phyloP scores from a whole-genome alignment of 2,797 vertebrate genomes.

The Trichosurus vulpecula region DNA sequence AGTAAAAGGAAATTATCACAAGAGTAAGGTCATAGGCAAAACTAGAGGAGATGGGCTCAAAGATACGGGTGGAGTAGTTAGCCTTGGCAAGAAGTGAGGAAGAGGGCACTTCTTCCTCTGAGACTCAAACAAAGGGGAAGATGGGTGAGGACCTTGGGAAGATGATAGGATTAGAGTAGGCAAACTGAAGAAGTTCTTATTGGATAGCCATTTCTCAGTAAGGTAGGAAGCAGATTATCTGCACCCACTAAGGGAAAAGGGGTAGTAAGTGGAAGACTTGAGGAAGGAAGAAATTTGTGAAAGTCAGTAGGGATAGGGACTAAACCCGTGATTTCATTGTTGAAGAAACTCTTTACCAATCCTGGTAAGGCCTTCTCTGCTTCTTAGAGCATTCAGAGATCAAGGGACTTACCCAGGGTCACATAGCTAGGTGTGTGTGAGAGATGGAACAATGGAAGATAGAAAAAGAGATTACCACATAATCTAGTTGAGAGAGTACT shows the following conservation, averaged over 20 bases:
- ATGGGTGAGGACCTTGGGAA: neutral
- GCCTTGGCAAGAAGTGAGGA: neutral
- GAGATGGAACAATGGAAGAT: neutral
- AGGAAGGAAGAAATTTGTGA: no score
- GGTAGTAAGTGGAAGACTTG: neutral
- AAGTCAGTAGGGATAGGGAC: neutral
- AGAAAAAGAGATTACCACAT: neutral
- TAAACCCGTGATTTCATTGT: neutral
- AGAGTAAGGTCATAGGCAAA: constrained; percentile 18
- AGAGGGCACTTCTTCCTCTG: neutral
- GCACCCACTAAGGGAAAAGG: neutral
- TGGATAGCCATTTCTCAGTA: neutral
- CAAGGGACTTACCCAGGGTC: neutral
- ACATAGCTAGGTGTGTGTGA: neutral
- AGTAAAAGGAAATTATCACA: constrained; percentile 39
- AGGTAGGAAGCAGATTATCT: neutral
- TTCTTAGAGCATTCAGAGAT: neutral
- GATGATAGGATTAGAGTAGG: constrained; percentile 9
- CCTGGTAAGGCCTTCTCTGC: neutral
- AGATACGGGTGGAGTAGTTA: constrained; percentile 16
- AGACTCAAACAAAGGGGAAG: neutral
- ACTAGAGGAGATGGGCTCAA: constrained; percentile 28
- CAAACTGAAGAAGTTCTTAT: neutral
- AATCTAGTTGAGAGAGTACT: neutral
- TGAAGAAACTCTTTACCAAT: neutral